phyloP scores from a whole-genome alignment of 2,888 invertebrate genomes.

The Phyllotreta cruciferae region DNA sequence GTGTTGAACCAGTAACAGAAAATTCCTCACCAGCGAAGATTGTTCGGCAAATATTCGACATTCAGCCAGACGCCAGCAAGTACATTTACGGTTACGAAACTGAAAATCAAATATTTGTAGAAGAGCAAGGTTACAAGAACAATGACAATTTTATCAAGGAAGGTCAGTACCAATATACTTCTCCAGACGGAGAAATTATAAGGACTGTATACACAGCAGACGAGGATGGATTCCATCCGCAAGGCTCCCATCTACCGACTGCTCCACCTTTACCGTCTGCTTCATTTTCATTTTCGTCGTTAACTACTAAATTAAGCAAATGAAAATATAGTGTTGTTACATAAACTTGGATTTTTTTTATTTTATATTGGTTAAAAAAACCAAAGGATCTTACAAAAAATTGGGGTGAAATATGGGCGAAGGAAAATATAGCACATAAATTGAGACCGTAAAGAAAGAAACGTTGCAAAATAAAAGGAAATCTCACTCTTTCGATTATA shows the following conservation, averaged over 20 bases:
- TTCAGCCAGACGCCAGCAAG: conserved; percentile 41
- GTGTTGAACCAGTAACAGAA: not conserved
- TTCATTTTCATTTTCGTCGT: conserved; percentile 16
- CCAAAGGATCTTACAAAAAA: not conserved
- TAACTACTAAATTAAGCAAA: not conserved
- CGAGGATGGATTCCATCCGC: conserved; percentile 66
- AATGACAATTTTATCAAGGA: conserved; percentile 49
- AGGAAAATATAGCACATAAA: too few species aligned
- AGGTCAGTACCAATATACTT: conserved; percentile 61
- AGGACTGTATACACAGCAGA: conserved; percentile 23
- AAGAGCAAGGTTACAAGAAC: conserved; percentile 52
- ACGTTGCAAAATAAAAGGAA: too few species aligned
- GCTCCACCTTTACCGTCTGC: conserved; percentile 72
- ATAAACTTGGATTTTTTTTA: conserved; percentile 1
- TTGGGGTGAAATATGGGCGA: too few species aligned
- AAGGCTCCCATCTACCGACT: conserved; percentile 66
- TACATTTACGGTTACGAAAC: conserved; percentile 67
- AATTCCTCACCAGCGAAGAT: conserved; percentile 4
- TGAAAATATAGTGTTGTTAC: not conserved
- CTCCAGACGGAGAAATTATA: conserved; percentile 59
- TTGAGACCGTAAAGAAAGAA: too few species aligned
- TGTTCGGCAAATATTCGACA: conserved; percentile 13
- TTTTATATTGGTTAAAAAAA: not conserved
- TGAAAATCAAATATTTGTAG: conserved; percentile 64
- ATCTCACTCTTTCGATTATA: too few species aligned